Evolutionary conservation across 2,888 invertebrate species (phyloP).

Genomic region (Elysia crispata): DNA sequence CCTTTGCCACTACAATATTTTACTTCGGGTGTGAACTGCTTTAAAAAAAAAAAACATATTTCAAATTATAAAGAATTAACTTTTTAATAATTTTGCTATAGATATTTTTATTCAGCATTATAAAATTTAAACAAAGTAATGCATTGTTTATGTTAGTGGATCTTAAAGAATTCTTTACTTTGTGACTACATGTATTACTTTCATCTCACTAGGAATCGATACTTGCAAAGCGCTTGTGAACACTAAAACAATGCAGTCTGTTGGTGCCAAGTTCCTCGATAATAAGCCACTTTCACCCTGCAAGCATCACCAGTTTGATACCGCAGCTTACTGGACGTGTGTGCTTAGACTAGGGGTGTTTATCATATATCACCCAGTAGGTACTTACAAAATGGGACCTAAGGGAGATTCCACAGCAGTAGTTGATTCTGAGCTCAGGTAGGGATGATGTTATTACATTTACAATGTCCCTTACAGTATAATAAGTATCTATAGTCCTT

Average conservation of each 20-base stretch:
- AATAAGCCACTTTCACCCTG: conserved; percentile 11
- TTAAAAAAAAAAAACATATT: too few relatives aligned
- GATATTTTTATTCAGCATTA: too few relatives aligned
- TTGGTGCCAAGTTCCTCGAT: conserved; percentile 38
- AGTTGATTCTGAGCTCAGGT: conserved; percentile 81
- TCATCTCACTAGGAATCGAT: conserved; percentile 6
- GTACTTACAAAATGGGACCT: conserved; percentile 86
- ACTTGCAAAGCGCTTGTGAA: conserved; percentile 22
- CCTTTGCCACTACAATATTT: too few relatives aligned
- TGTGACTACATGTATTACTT: too few relatives aligned
- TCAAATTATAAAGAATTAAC: too few relatives aligned
- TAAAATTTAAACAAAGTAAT: too few relatives aligned
- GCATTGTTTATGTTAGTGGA: too few relatives aligned
- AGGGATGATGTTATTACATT: conserved; percentile 4
- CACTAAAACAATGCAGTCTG: background rate
- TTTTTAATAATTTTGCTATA: too few relatives aligned
- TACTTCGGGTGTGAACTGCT: too few relatives aligned
- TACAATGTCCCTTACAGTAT: background rate
- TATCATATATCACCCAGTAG: conserved; percentile 82
- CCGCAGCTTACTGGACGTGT: conserved; percentile 57
- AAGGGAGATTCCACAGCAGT: conserved; percentile 79
- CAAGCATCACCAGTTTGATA: conserved; percentile 39
- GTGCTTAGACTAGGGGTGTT: conserved; percentile 45
- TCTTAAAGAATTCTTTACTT: too few relatives aligned
- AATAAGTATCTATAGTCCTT: background rate